Percentiles rank a stretch among this genome's conserved stretches.
Conservation (phyloP, 2,888 invertebrate genomes). For the Parascotia fuliginaria region DNA sequence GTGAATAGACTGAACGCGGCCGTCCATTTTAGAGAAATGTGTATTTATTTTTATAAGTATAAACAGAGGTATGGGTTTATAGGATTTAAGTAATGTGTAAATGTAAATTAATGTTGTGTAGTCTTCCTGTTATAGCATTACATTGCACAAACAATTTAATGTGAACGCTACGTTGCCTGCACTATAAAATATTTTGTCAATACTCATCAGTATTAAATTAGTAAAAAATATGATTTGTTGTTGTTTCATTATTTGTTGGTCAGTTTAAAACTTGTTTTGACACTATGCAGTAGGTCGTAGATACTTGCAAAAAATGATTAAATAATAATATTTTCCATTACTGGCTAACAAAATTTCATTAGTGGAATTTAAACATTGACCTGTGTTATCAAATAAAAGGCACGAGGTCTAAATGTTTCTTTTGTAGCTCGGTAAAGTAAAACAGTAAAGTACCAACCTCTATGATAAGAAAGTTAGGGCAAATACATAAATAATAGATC, state of each 20-base stretch:
- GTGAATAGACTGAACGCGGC: constrained; percentile 56
- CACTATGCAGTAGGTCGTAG: no score
- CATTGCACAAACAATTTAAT: constrained; percentile 46
- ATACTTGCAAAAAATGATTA: no score
- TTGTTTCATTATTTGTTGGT: not conserved
- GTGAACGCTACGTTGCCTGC: constrained; percentile 50
- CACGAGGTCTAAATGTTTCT: no score
- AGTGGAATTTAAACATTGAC: no score
- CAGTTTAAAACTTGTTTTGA: no score
- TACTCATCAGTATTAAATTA: constrained; percentile 36
- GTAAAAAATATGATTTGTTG: constrained; percentile 10
- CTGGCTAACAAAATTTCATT: no score
- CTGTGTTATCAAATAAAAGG: no score
- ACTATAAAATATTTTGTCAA: constrained; percentile 44
- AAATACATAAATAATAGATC: not conserved
- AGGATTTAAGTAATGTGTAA: constrained; percentile 12
- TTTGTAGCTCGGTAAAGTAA: no score
- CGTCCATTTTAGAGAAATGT: constrained; percentile 47
- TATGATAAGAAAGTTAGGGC: no score
- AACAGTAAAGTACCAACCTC: no score
- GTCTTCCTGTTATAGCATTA: constrained; percentile 63
- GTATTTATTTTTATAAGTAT: constrained; percentile 57
- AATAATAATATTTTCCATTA: no score
- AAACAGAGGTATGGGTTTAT: constrained; percentile 25
- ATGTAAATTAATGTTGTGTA: constrained; percentile 46